Base-by-base conservation (phyloP, 2,888 invertebrate species). In the Acanthacorydalis orientalis region DNA sequence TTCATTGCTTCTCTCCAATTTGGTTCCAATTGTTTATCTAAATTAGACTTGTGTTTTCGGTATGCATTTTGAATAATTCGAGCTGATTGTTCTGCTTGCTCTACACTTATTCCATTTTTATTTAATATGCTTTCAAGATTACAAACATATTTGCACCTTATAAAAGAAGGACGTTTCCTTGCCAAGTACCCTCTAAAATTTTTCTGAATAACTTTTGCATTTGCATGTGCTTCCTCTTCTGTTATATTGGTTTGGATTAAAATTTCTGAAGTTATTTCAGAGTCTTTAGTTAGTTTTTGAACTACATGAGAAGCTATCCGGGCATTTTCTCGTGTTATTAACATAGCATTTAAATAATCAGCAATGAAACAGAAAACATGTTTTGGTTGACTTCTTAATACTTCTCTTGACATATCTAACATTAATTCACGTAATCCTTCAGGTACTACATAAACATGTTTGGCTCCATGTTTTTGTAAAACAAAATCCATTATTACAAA, bases 371-470 rank as follows among this genome's bases (percentile, higher is more conserved):
- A 64, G 60, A 75, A 77, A 2, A 80, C 63, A 49, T 81, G 65
- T 34, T 62, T 57, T 0, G 85, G 84, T 56, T 82, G 78, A 11
- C 69, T 69, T 52, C 82, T 68, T n/a, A 85, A 60, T 2, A 83
- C 79, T 67, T 84, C 83, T 51, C 83, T 73, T 0, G 80, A 74
- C 52, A 85, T 81, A 60, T 85, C 84, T 42, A 73, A 68, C 68
- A 83, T 77, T 41, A 85, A 61, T 57, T 84, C 83, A 7, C 71
- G 68, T 4, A 84, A 62, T 0, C 83, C 84, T 47, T 78, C 73
- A 1, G 83, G 84, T 23, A 81, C 60, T 7, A 65, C 64, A 54
- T 67, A 71, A 41, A 70, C 60, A 50, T 65, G 65, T 56, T 66
- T 67, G 2, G 71, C 69, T 38, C 65, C 67, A 53, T 72, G 64